A percentile compares a stretch with the other conserved stretches of the same genome.
Conservation (phyloP, 2,888 invertebrate genomes). For the Rhagonycha fulva region DNA sequence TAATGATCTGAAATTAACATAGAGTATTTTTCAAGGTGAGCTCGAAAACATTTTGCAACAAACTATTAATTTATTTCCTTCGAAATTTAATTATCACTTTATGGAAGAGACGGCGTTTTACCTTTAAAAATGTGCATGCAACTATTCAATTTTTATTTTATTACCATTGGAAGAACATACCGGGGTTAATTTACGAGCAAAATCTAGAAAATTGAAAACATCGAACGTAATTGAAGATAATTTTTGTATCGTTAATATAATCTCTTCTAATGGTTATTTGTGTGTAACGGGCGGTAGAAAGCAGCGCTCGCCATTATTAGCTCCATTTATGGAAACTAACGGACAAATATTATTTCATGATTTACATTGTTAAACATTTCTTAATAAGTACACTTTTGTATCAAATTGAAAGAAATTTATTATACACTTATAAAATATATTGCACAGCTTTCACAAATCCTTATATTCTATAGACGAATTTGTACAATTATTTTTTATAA, state of each 20-base stretch:
- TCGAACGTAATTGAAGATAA: neutral
- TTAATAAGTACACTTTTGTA: neutral
- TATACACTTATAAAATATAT: neutral
- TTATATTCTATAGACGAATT: neutral
- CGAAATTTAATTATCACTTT: neutral
- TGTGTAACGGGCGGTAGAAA: slow-evolving; percentile 12
- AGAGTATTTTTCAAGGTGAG: neutral
- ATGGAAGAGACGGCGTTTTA: neutral
- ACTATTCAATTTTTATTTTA: too few relatives aligned
- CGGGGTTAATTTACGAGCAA: neutral
- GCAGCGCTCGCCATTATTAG: slow-evolving; percentile 20
- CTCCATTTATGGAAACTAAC: slow-evolving; percentile 25
- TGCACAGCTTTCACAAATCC: neutral
- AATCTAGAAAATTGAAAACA: neutral
- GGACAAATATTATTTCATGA: slow-evolving; percentile 16
- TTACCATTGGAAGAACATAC: neutral
- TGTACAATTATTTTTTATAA: neutral
- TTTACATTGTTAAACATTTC: slow-evolving; percentile 15
- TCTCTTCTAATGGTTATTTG: neutral
- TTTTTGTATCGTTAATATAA: neutral
- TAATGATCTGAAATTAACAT: neutral
- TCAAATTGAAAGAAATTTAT: neutral
- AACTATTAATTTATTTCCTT: neutral
- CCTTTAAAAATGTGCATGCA: neutral
- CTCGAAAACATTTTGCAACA: neutral